These are phyloP conservation scores for Cryptocheilus praepositus DNA, from an alignment of 2,888 invertebrate species.

Conservation along the genomic window DNA sequence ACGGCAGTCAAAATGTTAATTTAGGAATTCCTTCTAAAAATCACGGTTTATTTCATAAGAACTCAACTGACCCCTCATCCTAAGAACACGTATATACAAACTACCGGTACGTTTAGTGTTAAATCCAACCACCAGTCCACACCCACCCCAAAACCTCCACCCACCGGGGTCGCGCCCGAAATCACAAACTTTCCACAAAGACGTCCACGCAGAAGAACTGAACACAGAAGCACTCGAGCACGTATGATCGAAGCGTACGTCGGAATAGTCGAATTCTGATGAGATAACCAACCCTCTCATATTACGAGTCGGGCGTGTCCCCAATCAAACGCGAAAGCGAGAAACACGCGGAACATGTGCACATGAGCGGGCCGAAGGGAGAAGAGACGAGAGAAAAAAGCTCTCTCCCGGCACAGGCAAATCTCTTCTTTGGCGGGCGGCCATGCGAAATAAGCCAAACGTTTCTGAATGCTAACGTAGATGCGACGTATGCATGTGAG, in stretches of 20 bases:
- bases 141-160: no score
- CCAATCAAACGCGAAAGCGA: conserved; percentile 36
- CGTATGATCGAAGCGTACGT: conserved; percentile 26
- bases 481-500: conserved; percentile 53
- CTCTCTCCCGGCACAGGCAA: conserved; percentile 69
- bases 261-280: conserved; percentile 70
- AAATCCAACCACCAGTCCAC: no score
- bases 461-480: conserved; percentile 72
- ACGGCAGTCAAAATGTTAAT: no score
- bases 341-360: conserved; percentile 1
- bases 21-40: no score
- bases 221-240: background rate
- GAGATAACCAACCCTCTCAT: conserved; percentile 72
- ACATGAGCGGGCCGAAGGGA: conserved; percentile 10
- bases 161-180: no score
- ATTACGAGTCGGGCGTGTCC: conserved; percentile 60
- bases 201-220: no score
- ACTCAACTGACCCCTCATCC: no score
- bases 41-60: no score
- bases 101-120: no score
- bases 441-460: conserved; percentile 74
- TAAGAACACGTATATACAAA: no score
- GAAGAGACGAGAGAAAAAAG: conserved; percentile 53
- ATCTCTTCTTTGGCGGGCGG: conserved; percentile 72
- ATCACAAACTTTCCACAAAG: no score